phyloP scores from a whole-genome alignment of 1,140 invertebrate species.

The Polypedilum vanderplanki region DNA sequence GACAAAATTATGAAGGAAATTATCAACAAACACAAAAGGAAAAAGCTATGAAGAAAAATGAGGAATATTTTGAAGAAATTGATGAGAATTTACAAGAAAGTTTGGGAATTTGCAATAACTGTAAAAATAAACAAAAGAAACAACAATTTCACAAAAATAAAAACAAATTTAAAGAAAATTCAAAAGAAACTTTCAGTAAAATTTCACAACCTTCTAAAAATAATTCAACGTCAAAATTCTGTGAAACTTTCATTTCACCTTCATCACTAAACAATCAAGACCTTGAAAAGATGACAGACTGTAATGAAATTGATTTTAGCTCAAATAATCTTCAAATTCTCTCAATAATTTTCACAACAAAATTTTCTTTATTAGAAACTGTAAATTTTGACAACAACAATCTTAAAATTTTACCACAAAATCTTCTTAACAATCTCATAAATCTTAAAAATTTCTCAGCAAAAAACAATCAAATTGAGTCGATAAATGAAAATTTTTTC shows the following conservation, averaged over 20 bases:
- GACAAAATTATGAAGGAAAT: too few relatives aligned
- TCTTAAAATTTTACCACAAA: neutral
- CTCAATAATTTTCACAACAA: neutral
- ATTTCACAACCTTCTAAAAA: too few relatives aligned
- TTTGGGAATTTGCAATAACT: too few relatives aligned
- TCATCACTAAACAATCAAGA: neutral
- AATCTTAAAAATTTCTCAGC: neutral
- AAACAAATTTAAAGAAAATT: too few relatives aligned
- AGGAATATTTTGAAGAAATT: too few relatives aligned
- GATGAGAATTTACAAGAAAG: too few relatives aligned
- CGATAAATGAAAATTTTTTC: neutral
- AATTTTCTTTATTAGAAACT: neutral
- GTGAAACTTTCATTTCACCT: neutral
- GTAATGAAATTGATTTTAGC: neutral
- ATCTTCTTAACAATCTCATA: neutral
- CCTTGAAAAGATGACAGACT: neutral
- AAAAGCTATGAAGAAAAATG: too few relatives aligned
- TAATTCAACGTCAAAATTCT: neutral
- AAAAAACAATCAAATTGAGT: neutral
- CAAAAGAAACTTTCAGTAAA: too few relatives aligned
- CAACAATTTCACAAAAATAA: too few relatives aligned
- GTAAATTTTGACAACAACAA: neutral
- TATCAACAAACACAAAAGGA: too few relatives aligned
- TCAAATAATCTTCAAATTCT: neutral
- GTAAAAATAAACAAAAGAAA: too few relatives aligned